Evolutionary conservation across 1,140 invertebrate genomes (phyloP), one percentile per base, ranked within the genome.

Genomic region (Paraescarpia echinospica): DNA sequence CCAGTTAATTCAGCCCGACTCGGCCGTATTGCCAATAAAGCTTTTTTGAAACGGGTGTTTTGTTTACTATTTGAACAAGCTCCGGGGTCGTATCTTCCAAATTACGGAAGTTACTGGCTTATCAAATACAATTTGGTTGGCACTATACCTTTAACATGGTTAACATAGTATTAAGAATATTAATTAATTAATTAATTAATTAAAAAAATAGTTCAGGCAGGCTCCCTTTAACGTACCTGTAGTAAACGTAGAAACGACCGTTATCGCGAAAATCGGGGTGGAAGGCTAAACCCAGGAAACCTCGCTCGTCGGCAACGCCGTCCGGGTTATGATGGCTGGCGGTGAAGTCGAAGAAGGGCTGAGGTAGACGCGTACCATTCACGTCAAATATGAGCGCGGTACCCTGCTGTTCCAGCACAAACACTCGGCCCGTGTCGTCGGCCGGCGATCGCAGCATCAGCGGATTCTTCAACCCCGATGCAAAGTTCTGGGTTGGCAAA

Each of bases 231-330:
- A 89, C 91, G 31, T 31, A 77, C 59, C 22, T 94, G 93, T 95
- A 96, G 94, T 95, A 96, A 4, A 95, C 92, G 93, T 94, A 96
- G 92, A 95, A 95, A 90, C 94, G 94, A 34, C 93, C 92, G 93
- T 96, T 96, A 14, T 91, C 31, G 34, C 91, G 88, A 93, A 94
- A 96, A 8, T 94, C 92, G 34, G 95, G 95, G 93, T 96, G 95
- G 88, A 96, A 96, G 1, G 95, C 95, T 90, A 95, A 77, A 1
- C 94, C 94, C 22, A 96, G 94, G 48, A 96, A 94, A 9, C 95
- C 95, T 9, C 95, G 92, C 93, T 96, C 95, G 92, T 96, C 95
- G 59, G 59, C 59, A 18, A 18, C 2, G 59, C 59, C 59, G 2
- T 18, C 22, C 59, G 59, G 59, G 0, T 94, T 95, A 27, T 51